These are phyloP conservation scores for Luidia sarsii DNA, from an alignment of 53 echinoderm and acorn worm genomes.

Conservation along the genomic window DNA sequence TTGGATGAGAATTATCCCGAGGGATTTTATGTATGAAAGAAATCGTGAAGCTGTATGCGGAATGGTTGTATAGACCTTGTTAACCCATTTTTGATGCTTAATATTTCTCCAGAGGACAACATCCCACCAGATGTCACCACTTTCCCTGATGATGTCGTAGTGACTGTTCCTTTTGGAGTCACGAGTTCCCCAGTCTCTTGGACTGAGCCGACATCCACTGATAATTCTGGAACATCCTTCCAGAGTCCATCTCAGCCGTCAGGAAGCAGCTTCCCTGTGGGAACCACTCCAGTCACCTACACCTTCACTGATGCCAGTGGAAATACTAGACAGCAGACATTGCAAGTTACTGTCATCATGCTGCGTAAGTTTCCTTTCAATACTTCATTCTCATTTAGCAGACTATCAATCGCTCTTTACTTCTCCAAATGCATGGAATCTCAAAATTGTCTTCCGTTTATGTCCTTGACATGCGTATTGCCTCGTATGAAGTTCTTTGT, in stretches of 20 bases:
- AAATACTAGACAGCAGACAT: slow-evolving; percentile 4
- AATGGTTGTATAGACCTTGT: not conserved
- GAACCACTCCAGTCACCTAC: slow-evolving; percentile 52
- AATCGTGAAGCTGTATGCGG: no score
- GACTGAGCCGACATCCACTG: slow-evolving; percentile 56
- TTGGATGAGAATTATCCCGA: no score
- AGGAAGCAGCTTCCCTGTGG: slow-evolving; percentile 40
- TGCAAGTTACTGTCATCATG: slow-evolving; percentile 6
- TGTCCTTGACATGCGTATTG: not conserved
- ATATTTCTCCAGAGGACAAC: not conserved
- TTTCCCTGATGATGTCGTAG: slow-evolving; percentile 34
- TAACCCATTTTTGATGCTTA: no score
- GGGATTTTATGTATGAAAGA: no score
- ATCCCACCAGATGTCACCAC: not conserved
- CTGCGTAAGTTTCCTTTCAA: slow-evolving; percentile 2
- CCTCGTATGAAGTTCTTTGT: no score
- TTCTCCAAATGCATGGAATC: not conserved
- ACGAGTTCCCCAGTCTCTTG: slow-evolving; percentile 41
- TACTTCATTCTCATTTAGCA: no score
- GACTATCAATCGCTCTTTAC: no score
- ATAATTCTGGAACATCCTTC: slow-evolving; percentile 56
- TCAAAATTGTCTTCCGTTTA: not conserved
- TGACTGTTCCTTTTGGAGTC: slow-evolving; percentile 57
- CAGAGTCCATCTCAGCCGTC: not conserved
- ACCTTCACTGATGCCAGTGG: slow-evolving; percentile 31